Conservation (phyloP, 2,797 vertebrate genomes). For the Crenichthys baileyi region DNA sequence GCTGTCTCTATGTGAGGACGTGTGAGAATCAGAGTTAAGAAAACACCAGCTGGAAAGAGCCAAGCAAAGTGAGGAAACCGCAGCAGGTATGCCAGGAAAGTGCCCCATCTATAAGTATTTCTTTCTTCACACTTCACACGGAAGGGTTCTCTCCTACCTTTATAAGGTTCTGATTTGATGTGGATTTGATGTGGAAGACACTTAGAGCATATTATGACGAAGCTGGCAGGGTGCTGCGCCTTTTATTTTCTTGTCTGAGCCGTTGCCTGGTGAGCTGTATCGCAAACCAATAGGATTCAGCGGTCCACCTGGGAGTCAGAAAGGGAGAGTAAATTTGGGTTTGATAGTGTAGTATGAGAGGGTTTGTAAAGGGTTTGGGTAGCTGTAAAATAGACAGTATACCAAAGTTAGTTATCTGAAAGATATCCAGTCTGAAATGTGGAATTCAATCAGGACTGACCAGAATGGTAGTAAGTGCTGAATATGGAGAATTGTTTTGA, state of each 20-base stretch:
- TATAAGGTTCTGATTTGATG: slow-evolving; percentile 10
- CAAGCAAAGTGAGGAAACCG: slow-evolving; percentile 12
- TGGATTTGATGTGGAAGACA: neutral
- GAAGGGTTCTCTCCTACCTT: slow-evolving; percentile 11
- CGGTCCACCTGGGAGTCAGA: slow-evolving; percentile 24
- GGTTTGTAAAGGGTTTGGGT: neutral
- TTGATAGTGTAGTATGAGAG: neutral
- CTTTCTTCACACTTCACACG: neutral
- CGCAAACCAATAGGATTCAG: neutral
- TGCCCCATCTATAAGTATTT: slow-evolving; percentile 17
- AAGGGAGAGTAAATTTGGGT: neutral
- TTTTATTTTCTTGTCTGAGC: slow-evolving; percentile 16
- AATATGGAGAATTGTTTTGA: neutral
- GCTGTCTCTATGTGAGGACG: slow-evolving; percentile 9
- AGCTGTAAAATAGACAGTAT: neutral
- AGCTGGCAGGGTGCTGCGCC: slow-evolving; percentile 1
- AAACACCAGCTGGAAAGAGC: slow-evolving; percentile 20
- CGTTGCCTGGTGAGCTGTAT: slow-evolving; percentile 18
- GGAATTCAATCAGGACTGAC: neutral
- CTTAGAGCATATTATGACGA: slow-evolving; percentile 2
- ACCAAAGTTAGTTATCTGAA: neutral
- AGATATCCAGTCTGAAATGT: neutral
- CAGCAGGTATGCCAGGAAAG: slow-evolving; percentile 13
- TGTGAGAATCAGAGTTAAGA: slow-evolving; percentile 18
- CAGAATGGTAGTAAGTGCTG: neutral